A percentile compares a stretch with the other conserved stretches of the same genome.
Conservation (phyloP, 2,797 vertebrate genomes). For the Gallinago nigripennis region DNA sequence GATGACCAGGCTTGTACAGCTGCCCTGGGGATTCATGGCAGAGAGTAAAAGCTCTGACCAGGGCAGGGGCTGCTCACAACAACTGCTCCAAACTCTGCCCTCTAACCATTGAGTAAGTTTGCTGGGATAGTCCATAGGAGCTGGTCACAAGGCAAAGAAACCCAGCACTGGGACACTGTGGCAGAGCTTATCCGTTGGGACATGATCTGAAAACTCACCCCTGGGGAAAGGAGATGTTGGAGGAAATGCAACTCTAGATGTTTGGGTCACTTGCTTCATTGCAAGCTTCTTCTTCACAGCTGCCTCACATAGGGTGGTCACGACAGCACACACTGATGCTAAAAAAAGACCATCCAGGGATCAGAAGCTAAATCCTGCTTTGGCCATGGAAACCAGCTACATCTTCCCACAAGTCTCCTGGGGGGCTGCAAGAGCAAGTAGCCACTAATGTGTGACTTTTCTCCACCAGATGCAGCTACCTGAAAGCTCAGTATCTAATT, state of each 20-base stretch:
- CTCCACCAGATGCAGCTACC: not conserved
- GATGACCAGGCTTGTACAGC: not conserved
- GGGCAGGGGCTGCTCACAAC: not conserved
- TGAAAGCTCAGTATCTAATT: conserved; percentile 17
- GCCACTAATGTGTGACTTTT: not conserved
- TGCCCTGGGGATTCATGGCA: not conserved
- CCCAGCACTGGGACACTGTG: not conserved
- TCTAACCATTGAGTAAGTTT: not conserved
- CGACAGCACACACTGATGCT: not conserved
- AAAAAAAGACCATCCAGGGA: not conserved
- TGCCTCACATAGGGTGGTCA: not conserved
- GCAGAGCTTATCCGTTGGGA: not conserved
- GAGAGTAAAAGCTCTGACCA: not conserved
- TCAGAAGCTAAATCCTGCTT: not conserved
- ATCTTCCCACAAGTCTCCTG: not conserved
- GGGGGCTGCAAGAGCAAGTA: not conserved
- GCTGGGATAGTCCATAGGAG: not conserved
- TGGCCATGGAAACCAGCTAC: not conserved
- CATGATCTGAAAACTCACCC: not conserved
- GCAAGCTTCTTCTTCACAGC: not conserved
- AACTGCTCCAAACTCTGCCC: not conserved
- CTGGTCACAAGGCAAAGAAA: not conserved
- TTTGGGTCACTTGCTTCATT: not conserved
- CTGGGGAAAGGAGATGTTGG: not conserved
- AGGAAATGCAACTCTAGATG: not conserved